Base-by-base conservation (phyloP, 2,888 invertebrate species). In the Hyles lineata region DNA sequence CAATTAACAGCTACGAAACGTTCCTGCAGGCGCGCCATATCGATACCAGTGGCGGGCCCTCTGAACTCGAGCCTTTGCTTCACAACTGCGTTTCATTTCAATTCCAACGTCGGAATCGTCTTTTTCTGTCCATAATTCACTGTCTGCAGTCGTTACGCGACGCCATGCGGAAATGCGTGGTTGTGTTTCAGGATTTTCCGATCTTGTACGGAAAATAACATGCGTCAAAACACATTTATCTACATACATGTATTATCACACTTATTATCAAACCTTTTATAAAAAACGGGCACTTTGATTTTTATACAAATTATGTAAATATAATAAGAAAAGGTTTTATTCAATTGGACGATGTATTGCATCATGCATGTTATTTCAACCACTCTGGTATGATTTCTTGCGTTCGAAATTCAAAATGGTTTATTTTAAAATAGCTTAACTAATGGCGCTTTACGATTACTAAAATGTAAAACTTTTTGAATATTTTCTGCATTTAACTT, bases 1-100 rank as follows among this genome's bases (percentile, higher is more conserved):
- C 85, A 87, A 89, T 89, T 90, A 88, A 81, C 79, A 82, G 78
- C 76, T 79, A 82, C 78, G 82, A 84, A 82, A 80, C 83, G 79
- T 83, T 81, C 74, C 76, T 23, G 76, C 76, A 67, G 43, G 72
- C 74, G 77, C 77, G 71, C 62, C 70, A 70, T 67, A 35, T 70
- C 35, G 35, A 43, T 32, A 70, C 35, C 35, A 70, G 43, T 43
- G 15, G 43, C 32, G 59, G 59, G 35, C 58, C 25, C 55, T n/a
- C 7, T 15, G 0, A 55, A 19, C 55, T 55, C 55, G 17, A 17
- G n/a, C 55, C n/a, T 55, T n/a, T 55, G 23, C 43, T 60, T 60
- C 25, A 61, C 19, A 61, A 61, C 32, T 32, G 19, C 25, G 25
- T 21, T n/a, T n/a, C 25, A 17, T 25, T 25, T 5, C 17, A 60